phyloP scores from a whole-genome alignment of 2,888 invertebrate species.

The Fragum sueziense region DNA sequence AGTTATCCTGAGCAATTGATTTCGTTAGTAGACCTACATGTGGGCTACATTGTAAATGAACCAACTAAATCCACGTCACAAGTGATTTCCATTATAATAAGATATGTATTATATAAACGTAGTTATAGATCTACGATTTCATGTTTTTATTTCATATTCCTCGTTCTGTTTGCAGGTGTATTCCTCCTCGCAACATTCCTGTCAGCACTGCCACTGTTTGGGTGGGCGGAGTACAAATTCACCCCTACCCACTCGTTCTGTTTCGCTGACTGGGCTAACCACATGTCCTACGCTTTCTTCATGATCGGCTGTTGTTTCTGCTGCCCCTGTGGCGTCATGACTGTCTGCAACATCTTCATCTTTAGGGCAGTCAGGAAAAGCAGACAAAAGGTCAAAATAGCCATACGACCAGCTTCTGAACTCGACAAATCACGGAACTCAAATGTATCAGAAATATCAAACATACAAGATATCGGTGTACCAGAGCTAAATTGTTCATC shows the following conservation, averaged over 20 bases:
- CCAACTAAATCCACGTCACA: too few species aligned
- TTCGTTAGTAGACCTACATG: too few species aligned
- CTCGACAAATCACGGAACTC: conserved; percentile 2
- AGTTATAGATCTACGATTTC: too few species aligned
- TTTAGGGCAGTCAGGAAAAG: conserved; percentile 65
- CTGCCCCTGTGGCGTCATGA: conserved; percentile 75
- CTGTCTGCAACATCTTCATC: conserved; percentile 72
- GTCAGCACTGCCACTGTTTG: conserved; percentile 73
- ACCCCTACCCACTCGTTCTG: conserved; percentile 73
- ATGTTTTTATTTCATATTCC: neutral
- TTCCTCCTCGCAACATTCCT: conserved; percentile 67
- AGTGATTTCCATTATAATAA: too few species aligned
- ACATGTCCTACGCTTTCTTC: conserved; percentile 75
- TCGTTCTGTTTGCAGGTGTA: conserved; percentile 64
- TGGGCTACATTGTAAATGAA: too few species aligned
- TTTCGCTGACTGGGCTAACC: conserved; percentile 75
- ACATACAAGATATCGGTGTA: neutral
- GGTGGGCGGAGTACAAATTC: conserved; percentile 76
- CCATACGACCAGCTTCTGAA: conserved; percentile 2
- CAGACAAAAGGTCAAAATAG: conserved; percentile 48
- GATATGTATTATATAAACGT: too few species aligned
- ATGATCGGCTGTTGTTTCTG: conserved; percentile 78
- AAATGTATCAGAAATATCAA: neutral
- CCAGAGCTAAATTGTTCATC: conserved; percentile 13
- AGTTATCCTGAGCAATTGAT: too few species aligned